Evolutionary conservation across 2,888 invertebrate genomes (phyloP), one percentile per base, ranked within the genome.

Genomic region (Acanthosepion lycidas): DNA sequence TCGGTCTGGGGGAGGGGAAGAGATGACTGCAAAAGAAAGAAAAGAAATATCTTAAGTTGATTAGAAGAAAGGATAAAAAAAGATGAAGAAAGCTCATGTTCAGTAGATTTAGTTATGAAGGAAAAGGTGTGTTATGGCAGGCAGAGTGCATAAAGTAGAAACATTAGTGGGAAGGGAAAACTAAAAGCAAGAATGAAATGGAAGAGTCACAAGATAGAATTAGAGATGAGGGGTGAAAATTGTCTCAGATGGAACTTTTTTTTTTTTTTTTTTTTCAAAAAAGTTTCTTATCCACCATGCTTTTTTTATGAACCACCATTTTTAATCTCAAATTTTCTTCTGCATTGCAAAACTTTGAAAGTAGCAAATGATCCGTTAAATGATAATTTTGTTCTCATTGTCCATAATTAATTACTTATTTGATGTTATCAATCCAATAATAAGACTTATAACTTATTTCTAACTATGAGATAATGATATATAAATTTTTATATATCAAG

Each of bases 1-100:
- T 98, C 18, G 97, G 97, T 15, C 97, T 97, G 33, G 98, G 98
- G 6, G 97, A 97, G 12, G 98, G 98, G 95, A 97, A 97, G 96
- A 98, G 95, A 96, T 98, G 98, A 59, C 97, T 97, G 96, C 91
- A 96, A 96, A 93, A 23, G 94, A 96, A 93, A 23, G 94, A 53
- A 92, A 55, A 49, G n/a, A 92, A n/a, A 92, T 28, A 92, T 15
- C 51, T 12, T 6, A 78, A 78, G 15, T n/a, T 12, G 12, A 78
- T 78, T 78, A 33, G 33, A 78, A n/a, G 18, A 78, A 28, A 28
- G 9, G 2, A 78, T 18, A n/a, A n/a, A 78, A 78, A 78, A 78
- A n/a, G 3, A n/a, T 33, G 33, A 33, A 18, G n/a, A n/a, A n/a
- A 78, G n/a, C n/a, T 78, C n/a, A 78, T 78, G 12, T n/a, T 18